Evolutionary conservation across 1,140 invertebrate species (phyloP).

Genomic region (Acromyrmex heyeri): DNA sequence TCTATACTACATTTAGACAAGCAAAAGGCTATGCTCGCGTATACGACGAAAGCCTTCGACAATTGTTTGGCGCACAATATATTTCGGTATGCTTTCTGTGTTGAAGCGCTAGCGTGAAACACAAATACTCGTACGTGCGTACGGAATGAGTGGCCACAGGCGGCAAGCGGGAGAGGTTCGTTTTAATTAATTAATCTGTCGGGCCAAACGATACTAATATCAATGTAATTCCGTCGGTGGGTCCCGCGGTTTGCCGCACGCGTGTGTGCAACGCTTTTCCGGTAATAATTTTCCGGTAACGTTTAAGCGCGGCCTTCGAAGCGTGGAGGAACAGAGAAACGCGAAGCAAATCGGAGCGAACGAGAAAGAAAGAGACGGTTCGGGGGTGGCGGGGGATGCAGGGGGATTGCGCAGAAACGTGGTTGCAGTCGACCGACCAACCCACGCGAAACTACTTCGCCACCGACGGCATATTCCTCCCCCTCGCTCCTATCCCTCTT

Average conservation of each 20-base stretch:
- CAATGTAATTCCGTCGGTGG: slow-evolving; percentile 82
- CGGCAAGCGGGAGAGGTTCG: slow-evolving; percentile 62
- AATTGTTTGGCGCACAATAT: slow-evolving; percentile 48
- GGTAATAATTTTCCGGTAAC: slow-evolving; percentile 77
- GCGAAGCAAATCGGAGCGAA: slow-evolving; percentile 29
- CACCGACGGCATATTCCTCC: slow-evolving; percentile 75
- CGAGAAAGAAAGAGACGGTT: background rate
- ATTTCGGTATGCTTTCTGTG: slow-evolving; percentile 1
- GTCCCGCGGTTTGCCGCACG: slow-evolving; percentile 81
- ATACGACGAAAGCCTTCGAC: slow-evolving; percentile 42
- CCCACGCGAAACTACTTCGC: slow-evolving; percentile 80
- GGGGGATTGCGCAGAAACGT: slow-evolving; percentile 58
- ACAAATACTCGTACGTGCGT: slow-evolving; percentile 24
- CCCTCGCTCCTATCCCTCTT: slow-evolving; percentile 9
- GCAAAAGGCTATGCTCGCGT: background rate
- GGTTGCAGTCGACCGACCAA: slow-evolving; percentile 73
- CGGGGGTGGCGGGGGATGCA: slow-evolving; percentile 15
- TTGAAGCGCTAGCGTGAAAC: slow-evolving; percentile 49
- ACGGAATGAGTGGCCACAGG: slow-evolving; percentile 55
- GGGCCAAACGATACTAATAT: slow-evolving; percentile 83
- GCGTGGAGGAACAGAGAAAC: slow-evolving; percentile 47
- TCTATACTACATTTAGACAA: background rate
- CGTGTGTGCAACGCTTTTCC: slow-evolving; percentile 77
- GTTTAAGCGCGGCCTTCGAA: slow-evolving; percentile 68
- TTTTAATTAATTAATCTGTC: slow-evolving; percentile 86